Conservation (phyloP, 2,797 vertebrate genomes). For the Acipenser ruthenus region DNA sequence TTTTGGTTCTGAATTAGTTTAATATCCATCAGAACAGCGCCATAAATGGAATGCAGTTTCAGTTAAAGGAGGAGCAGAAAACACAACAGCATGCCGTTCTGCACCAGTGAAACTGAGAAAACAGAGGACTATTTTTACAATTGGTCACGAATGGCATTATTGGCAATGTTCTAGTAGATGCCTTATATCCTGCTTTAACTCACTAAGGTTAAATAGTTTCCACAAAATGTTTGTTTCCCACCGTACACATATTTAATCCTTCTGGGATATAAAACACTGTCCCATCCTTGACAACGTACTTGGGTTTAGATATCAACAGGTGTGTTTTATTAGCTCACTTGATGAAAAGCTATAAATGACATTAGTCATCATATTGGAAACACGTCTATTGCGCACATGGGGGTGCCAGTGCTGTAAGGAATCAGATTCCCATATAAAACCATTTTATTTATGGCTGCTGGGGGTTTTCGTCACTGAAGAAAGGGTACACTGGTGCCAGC, state of each 20-base stretch:
- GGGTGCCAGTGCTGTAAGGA: not conserved
- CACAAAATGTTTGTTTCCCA: too few relatives aligned
- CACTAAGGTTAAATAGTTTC: too few relatives aligned
- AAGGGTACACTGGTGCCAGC: too few relatives aligned
- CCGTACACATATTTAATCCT: too few relatives aligned
- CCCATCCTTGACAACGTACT: not conserved
- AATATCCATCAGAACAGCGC: too few relatives aligned
- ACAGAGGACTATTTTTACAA: not conserved
- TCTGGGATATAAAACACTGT: not conserved
- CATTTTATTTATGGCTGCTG: not conserved
- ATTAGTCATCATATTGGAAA: not conserved
- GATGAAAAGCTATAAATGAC: not conserved
- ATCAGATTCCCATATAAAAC: not conserved
- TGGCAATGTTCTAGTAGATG: too few relatives aligned
- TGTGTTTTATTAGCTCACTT: not conserved
- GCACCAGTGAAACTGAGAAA: conserved; percentile 7
- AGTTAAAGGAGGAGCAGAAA: too few relatives aligned
- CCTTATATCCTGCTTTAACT: too few relatives aligned
- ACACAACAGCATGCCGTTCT: not conserved
- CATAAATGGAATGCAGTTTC: too few relatives aligned
- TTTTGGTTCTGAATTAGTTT: too few relatives aligned
- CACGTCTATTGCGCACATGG: not conserved
- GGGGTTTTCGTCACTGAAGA: too few relatives aligned
- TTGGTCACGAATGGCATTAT: not conserved
- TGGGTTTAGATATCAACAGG: not conserved